Evolutionary conservation across 1,140 invertebrate species (phyloP).

Genomic region (Bombus soroeensis): DNA sequence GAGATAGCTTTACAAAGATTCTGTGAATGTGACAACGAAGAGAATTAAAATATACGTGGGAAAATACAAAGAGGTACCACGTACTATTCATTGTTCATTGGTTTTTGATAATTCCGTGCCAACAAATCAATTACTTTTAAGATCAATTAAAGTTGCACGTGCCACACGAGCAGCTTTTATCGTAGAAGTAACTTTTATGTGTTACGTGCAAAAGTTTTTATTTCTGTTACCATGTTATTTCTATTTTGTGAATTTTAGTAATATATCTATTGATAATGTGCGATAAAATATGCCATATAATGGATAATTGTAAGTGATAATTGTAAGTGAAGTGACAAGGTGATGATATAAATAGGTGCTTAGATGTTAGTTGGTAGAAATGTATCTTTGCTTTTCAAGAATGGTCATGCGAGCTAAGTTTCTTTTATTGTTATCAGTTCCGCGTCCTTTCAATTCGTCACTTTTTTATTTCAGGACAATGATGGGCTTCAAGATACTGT

Average conservation of each 20-base stretch:
- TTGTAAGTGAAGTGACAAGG: too few species aligned
- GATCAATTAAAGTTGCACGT: not conserved
- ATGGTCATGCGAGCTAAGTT: too few species aligned
- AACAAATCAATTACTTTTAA: not conserved
- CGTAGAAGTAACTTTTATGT: not conserved
- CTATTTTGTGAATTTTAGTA: not conserved
- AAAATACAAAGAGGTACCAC: too few species aligned
- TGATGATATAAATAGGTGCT: too few species aligned
- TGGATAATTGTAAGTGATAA: too few species aligned
- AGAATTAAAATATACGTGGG: not conserved
- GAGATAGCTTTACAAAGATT: not conserved
- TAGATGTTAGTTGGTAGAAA: too few species aligned
- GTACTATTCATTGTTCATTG: not conserved
- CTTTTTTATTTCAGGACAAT: too few species aligned
- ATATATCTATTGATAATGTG: too few species aligned
- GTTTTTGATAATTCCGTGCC: not conserved
- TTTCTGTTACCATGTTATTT: not conserved
- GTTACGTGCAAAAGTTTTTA: too few species aligned
- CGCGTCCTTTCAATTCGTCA: not conserved
- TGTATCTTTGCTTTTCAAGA: too few species aligned
- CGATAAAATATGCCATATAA: too few species aligned
- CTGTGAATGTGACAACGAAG: not conserved
- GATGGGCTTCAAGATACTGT: constrained; percentile 3
- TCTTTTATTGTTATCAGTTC: not conserved
- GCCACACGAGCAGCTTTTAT: not conserved